These are phyloP conservation scores for Cirrhinus molitorella DNA, from an alignment of 2,797 vertebrate species.

Conservation along the genomic window DNA sequence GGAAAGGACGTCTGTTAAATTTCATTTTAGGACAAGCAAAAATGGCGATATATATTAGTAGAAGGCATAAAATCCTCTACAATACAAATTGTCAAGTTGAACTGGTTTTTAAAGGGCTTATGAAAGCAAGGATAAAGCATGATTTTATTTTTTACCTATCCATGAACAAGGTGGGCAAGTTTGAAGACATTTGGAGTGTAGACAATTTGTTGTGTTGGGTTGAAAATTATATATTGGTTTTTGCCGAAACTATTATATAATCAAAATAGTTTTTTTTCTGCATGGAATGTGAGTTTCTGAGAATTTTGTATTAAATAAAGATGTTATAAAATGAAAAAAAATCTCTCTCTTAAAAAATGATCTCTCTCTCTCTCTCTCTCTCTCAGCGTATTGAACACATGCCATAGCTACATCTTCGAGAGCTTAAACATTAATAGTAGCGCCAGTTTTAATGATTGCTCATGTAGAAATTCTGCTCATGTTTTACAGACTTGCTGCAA, in stretches of 20 bases:
- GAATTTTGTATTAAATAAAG: no score
- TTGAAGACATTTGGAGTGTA: not conserved
- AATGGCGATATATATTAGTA: not conserved
- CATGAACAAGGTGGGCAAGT: not conserved
- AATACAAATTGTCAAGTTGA: not conserved
- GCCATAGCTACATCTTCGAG: not conserved
- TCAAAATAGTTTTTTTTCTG: not conserved
- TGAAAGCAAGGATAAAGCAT: no score
- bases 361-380: no score
- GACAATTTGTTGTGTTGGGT: not conserved
- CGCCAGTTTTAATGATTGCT: not conserved
- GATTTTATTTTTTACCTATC: no score
- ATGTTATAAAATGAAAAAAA: no score
- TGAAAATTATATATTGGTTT: not conserved
- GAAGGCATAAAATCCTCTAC: not conserved
- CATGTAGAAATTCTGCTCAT: not conserved
- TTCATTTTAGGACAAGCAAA: not conserved
- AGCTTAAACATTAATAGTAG: not conserved
- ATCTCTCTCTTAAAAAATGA: no score
- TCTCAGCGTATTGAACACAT: not conserved
- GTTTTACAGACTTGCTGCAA: conserved; percentile 80
- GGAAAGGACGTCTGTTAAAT: not conserved
- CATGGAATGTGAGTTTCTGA: no score
- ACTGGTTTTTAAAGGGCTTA: no score
- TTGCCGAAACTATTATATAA: not conserved